Evolutionary conservation across 2,888 invertebrate genomes (phyloP).

Genomic region (Acrobasis consociella): DNA sequence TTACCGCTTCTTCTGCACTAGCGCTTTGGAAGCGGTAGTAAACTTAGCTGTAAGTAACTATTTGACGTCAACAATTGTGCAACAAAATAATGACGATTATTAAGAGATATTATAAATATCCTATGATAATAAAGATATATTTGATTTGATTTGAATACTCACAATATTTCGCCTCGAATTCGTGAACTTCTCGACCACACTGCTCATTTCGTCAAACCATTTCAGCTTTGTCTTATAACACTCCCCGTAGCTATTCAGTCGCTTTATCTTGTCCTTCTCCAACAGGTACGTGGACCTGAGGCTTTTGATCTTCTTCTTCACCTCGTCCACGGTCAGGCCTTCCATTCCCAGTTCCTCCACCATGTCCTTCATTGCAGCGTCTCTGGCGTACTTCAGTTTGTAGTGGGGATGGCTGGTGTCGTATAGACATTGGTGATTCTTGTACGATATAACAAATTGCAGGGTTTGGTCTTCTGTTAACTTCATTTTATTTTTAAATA

Average conservation of each 20-base stretch:
- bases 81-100: too few species aligned
- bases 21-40: too few species aligned
- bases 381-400: neutral
- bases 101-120: too few species aligned
- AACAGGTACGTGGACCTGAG: neutral
- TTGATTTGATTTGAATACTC: too few species aligned
- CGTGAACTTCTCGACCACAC: neutral
- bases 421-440: neutral
- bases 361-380: neutral
- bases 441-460: neutral
- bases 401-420: neutral
- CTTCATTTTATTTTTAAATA: neutral
- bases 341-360: neutral
- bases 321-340: neutral
- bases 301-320: neutral
- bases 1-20: too few species aligned
- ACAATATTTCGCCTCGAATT: neutral
- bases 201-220: neutral
- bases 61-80: too few species aligned
- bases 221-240: neutral
- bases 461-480: neutral
- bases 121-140: too few species aligned
- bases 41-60: too few species aligned
- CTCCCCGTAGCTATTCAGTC: neutral
- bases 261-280: neutral